Evolutionary conservation across 2,888 invertebrate species (phyloP).

Genomic region (Troides oblongomaculatus): DNA sequence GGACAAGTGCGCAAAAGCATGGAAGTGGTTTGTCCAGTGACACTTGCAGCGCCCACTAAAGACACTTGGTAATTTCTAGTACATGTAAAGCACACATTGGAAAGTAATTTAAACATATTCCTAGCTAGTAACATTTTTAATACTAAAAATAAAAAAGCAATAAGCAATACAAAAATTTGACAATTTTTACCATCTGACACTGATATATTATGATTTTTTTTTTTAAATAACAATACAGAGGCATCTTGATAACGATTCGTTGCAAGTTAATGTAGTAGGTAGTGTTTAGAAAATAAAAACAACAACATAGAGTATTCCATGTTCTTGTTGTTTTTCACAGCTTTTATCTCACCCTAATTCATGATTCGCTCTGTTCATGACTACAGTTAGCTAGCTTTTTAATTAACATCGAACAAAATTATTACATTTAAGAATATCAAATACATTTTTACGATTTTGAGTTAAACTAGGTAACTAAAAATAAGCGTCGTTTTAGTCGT

Average conservation of each 20-base stretch:
- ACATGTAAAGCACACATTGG: constrained; percentile 28
- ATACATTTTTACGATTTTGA: too few relatives aligned
- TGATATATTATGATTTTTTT: not conserved
- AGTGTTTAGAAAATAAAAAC: too few relatives aligned
- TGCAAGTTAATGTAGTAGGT: not conserved
- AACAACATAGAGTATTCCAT: too few relatives aligned
- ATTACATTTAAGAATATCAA: too few relatives aligned
- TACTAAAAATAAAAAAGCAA: not conserved
- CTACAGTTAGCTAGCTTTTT: too few relatives aligned
- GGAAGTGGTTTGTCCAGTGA: constrained; percentile 76
- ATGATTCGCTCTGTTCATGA: too few relatives aligned
- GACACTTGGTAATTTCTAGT: constrained; percentile 55
- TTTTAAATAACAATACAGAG: not conserved
- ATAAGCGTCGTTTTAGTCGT: too few relatives aligned
- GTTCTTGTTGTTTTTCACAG: too few relatives aligned
- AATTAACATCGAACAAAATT: too few relatives aligned
- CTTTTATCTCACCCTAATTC: too few relatives aligned
- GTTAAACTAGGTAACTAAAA: too few relatives aligned
- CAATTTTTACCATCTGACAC: not conserved
- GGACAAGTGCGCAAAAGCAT: constrained; percentile 81
- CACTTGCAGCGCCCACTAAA: constrained; percentile 66
- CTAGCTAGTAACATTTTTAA: constrained; percentile 31
- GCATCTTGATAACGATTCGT: not conserved
- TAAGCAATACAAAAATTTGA: constrained; percentile 12
- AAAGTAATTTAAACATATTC: constrained; percentile 29